These are phyloP conservation scores for Sinonovacula constricta DNA, from an alignment of 1,140 invertebrate species.

Conservation along the genomic window DNA sequence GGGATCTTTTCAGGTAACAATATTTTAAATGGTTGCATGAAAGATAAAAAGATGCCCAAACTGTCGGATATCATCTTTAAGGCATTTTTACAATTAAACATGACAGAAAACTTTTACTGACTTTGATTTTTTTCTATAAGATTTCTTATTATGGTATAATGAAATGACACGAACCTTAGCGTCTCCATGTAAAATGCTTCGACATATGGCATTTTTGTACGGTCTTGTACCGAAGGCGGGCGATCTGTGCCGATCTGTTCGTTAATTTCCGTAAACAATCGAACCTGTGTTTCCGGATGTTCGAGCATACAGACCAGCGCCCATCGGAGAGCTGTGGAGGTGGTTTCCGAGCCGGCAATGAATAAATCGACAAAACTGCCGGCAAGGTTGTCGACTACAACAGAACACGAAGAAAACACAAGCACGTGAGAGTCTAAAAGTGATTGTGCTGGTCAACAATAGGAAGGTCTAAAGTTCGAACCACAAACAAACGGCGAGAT, in stretches of 20 bases:
- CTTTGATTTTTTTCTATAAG: too few relatives aligned
- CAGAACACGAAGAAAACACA: neutral
- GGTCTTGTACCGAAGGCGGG: conserved; percentile 10
- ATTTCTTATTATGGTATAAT: too few relatives aligned
- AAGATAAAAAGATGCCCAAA: too few relatives aligned
- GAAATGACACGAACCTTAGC: conserved; percentile 25
- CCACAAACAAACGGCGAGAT: neutral
- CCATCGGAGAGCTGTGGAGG: too few relatives aligned
- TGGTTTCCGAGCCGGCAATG: too few relatives aligned
- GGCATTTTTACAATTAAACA: too few relatives aligned
- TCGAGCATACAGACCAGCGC: conserved; percentile 89
- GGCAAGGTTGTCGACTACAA: too few relatives aligned
- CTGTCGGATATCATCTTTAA: too few relatives aligned
- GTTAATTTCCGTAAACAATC: conserved; percentile 92
- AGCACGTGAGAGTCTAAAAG: neutral
- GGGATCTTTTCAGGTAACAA: too few relatives aligned
- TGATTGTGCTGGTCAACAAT: neutral
- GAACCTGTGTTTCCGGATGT: conserved; percentile 85
- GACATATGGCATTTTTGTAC: conserved; percentile 7
- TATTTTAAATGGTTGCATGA: too few relatives aligned
- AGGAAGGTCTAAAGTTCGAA: neutral
- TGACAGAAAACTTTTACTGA: too few relatives aligned
- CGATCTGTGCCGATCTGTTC: conserved; percentile 20
- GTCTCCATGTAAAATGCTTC: conserved; percentile 52
- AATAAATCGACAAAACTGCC: too few relatives aligned